Base-by-base conservation (phyloP, 2,888 invertebrate genomes). In the Drosophila tripunctata region DNA sequence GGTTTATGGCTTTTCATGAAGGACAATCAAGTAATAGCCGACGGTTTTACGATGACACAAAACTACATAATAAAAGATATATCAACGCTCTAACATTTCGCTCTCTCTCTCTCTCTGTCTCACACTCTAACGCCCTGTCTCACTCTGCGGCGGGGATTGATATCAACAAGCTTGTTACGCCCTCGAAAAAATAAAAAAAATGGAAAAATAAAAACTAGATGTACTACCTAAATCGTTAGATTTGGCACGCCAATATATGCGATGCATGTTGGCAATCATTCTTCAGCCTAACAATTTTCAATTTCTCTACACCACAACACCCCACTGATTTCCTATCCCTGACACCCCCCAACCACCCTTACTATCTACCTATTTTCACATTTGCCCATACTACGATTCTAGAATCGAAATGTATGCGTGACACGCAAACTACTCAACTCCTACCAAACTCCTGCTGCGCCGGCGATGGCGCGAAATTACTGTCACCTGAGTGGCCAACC, bases 21-120 rank as follows among this genome's bases (percentile, higher is more conserved):
- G 86, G 86, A 86, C 82, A 82, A 82, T 87, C 88, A 82, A 87
- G 88, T 87, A 87, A 82, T 87, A 82, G 82, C 79, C 68, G 69
- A 82, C 86, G 87, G 69, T 81, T 87, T 81, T 75, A 81, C 86
- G 81, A 81, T 81, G 86, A 87, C 81, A 81, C 87, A 85, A 72
- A 81, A 81, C 81, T 87, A 81, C 81, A 87, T 87, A 72, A 81
- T 81, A 87, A 81, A 81, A 87, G 78, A 85, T 75, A 81, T 87
- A 83, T 82, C 58, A 64, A 71, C 70, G 56, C 15, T 22, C n/a
- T 31, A n/a, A n/a, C n/a, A n/a, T n/a, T 33, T 14, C 21, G 22
- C 40, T 33, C 41, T 22, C 41, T 3, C 33, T 1, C 47, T 2
- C 21, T 5, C 45, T 27, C 22, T n/a, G 6, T 31, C 21, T 8